Conservation (phyloP, 2,888 invertebrate species). For the Callyntrura sp. region DNA sequence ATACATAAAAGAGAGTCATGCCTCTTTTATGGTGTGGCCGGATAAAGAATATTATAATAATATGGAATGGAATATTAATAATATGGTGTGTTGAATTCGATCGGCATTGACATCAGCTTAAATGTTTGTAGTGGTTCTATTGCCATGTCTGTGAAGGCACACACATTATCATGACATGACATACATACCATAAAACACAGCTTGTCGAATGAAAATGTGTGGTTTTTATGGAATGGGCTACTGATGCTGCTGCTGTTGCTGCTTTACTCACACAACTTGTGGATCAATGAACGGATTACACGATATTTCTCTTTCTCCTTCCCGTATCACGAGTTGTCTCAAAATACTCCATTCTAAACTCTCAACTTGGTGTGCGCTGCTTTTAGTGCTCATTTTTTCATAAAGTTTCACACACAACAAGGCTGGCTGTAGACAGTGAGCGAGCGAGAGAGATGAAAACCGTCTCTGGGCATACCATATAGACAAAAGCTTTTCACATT, state of each 20-base stretch:
- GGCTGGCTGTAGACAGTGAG: neutral
- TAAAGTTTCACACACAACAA: neutral
- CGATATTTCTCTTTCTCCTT: neutral
- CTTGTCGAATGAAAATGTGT: slow-evolving; percentile 73
- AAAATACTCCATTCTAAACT: slow-evolving; percentile 4
- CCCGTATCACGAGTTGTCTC: neutral
- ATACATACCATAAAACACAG: slow-evolving; percentile 40
- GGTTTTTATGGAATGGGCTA: slow-evolving; percentile 70
- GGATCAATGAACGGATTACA: slow-evolving; percentile 75
- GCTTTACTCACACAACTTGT: slow-evolving; percentile 55
- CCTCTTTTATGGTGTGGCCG: neutral
- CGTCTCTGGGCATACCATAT: neutral
- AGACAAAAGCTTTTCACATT: slow-evolving; percentile 22
- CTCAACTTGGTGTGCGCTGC: neutral
- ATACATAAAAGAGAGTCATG: neutral
- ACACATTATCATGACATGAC: neutral
- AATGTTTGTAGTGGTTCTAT: neutral
- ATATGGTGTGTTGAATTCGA: slow-evolving; percentile 33
- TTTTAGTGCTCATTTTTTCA: slow-evolving; percentile 8
- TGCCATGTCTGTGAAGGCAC: neutral
- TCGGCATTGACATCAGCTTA: slow-evolving; percentile 29
- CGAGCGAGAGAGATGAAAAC: no score
- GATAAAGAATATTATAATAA: neutral
- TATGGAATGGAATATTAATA: slow-evolving; percentile 51
- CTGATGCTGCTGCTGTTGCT: no score